Evolutionary conservation across 2,113 vertebrate species (phyloP), one percentile per base, ranked within the genome.

Genomic region (Orycteropus afer): DNA sequence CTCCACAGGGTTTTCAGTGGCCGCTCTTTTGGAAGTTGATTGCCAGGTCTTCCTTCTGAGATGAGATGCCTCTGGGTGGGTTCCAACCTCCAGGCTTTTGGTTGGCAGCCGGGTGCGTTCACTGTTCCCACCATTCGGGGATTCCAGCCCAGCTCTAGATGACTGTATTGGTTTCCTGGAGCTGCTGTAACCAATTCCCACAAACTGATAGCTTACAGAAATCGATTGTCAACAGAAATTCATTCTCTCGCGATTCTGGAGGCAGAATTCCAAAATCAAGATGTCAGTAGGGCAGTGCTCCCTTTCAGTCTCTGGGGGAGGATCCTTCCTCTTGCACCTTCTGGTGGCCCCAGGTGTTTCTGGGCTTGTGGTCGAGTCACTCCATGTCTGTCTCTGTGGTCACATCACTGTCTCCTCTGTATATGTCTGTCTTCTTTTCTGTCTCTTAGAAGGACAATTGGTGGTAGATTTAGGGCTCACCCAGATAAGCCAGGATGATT

Each of bases 251-350:
- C 1, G 0, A 57, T 37, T 27, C 22, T 9, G n/a, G n/a, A 63
- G 73, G 42, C 17, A 6, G 57, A 61, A 32, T 79, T n/a, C 89
- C 3, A 51, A 37, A 14, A 0, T 1, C 18, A 5, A 7, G 27
- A 65, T 2, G 45, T 42, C 0, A 25, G 4, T 14, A 4, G 87
- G 40, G 32, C 15, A 9, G 0, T 0, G 0, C 3, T 11, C 34
- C 15, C 73, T 40, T 0, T 14, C 3, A 47, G 40, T 42, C 47
- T 51, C 76, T 4, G 0, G n/a, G 20, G 57, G 51, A 6, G 20
- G 47, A 8, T 47, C 7, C n/a, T 20, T 27, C 15, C 27, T 5
- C 7, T 1, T n/a, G 34, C 37, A 32, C 40, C 34, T 4, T 37
- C 45, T 1, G 27, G 32, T 9, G 37, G 15, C 20, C 42, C 32